Evolutionary conservation across 30 jellyfish, hydroid and myxozoan genomes (phyloP).

Genomic region (Pelagia noctiluca): DNA sequence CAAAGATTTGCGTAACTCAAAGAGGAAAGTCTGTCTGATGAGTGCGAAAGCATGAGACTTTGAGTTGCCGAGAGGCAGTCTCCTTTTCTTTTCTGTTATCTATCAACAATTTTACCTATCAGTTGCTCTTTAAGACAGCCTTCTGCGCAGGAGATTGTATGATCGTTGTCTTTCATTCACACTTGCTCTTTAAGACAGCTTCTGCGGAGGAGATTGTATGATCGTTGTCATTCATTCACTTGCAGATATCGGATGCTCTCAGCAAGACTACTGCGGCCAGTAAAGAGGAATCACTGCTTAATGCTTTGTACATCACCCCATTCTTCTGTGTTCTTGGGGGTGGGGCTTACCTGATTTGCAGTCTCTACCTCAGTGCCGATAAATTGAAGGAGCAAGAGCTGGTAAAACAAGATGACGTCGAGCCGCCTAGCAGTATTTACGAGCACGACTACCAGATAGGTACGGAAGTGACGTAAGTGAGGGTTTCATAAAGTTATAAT

Average conservation of each 20-base stretch:
- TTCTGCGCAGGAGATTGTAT: not conserved
- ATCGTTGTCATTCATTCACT: not conserved
- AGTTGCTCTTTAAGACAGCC: no score
- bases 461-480: no score
- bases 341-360: slow-evolving; percentile 64
- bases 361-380: slow-evolving; percentile 57
- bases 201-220: not conserved
- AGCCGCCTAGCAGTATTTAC: not conserved
- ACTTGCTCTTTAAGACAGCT: not conserved
- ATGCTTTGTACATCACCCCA: slow-evolving; percentile 83
- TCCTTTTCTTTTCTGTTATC: no score
- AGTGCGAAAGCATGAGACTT: no score
- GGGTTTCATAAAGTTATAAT: no score
- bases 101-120: not conserved
- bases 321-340: slow-evolving; percentile 79
- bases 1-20: no score
- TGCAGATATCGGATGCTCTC: slow-evolving; percentile 66
- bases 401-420: slow-evolving; percentile 13
- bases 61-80: not conserved
- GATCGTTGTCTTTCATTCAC: not conserved
- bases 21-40: no score
- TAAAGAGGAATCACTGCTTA: slow-evolving; percentile 39
- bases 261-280: not conserved
- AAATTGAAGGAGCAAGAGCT: slow-evolving; percentile 54
- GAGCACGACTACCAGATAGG: not conserved